Conservation (phyloP, 2,888 invertebrate genomes). For the Galerucella nymphaeae region DNA sequence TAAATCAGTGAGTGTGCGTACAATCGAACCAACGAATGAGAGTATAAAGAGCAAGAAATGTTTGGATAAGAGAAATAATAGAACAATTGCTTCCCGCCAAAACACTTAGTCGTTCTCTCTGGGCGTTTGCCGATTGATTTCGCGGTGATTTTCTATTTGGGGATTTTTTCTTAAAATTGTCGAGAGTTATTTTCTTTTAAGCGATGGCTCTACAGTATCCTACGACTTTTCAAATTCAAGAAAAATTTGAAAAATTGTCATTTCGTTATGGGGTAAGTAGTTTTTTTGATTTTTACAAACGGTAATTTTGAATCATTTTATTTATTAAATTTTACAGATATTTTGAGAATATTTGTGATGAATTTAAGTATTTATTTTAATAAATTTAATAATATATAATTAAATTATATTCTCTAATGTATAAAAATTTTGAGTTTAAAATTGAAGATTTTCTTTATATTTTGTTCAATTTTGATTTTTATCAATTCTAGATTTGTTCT, state of each 20-base stretch:
- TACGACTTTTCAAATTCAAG: constrained; percentile 51
- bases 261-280: constrained; percentile 57
- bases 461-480: no score
- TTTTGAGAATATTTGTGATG: no score
- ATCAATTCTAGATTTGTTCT: no score
- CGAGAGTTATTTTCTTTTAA: neutral
- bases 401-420: no score
- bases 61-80: constrained; percentile 40
- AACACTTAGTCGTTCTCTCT: constrained; percentile 4
- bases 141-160: constrained; percentile 22
- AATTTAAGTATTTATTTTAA: no score
- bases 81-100: constrained; percentile 28
- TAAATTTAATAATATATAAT: no score
- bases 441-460: no score
- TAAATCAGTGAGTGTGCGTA: constrained; percentile 45
- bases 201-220: constrained; percentile 57
- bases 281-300: constrained; percentile 12
- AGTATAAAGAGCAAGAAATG: constrained; percentile 39
- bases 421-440: no score
- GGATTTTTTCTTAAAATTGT: neutral
- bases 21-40: constrained; percentile 39
- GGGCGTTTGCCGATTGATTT: constrained; percentile 18
- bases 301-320: no score
- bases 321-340: no score
- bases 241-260: constrained; percentile 56